These are phyloP conservation scores for Chymomyza fuscimana DNA, from an alignment of 2,888 invertebrate genomes.

Conservation along the genomic window DNA sequence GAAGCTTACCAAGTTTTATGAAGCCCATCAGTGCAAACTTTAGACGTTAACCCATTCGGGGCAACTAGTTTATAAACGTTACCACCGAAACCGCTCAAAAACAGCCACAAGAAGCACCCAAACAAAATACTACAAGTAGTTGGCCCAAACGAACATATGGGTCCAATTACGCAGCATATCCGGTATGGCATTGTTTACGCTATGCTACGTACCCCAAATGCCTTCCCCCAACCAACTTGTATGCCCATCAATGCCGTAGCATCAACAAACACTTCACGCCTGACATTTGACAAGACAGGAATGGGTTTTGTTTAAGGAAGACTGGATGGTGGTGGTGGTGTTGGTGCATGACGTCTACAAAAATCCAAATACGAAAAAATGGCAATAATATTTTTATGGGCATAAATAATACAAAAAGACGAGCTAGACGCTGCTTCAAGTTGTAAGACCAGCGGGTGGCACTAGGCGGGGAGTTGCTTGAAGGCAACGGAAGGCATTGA, in stretches of 20 bases:
- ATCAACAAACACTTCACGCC: conserved; percentile 74
- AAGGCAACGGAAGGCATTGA: not conserved
- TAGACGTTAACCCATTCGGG: not conserved
- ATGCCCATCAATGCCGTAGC: conserved; percentile 37
- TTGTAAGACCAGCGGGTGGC: conserved; percentile 5
- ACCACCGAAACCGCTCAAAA: conserved; percentile 27
- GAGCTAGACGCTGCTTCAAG: not conserved
- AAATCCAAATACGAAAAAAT: conserved; percentile 72
- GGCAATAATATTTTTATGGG: conserved; percentile 73
- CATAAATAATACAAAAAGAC: conserved; percentile 63
- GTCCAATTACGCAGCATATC: conserved; percentile 71
- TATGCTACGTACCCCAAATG: not conserved
- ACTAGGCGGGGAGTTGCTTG: no score
- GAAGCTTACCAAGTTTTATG: not conserved
- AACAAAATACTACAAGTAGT: conserved; percentile 27
- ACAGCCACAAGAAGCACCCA: conserved; percentile 18
- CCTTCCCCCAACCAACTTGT: not conserved
- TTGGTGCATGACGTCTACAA: conserved; percentile 40
- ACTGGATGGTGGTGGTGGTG: not conserved
- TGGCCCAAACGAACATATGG: conserved; percentile 53
- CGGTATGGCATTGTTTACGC: conserved; percentile 39
- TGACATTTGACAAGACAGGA: conserved; percentile 67
- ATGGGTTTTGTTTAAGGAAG: not conserved
- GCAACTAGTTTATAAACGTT: conserved; percentile 8
- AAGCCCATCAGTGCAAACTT: not conserved